Evolutionary conservation across 2,888 invertebrate species (phyloP).

Genomic region (Archips crataeganus): DNA sequence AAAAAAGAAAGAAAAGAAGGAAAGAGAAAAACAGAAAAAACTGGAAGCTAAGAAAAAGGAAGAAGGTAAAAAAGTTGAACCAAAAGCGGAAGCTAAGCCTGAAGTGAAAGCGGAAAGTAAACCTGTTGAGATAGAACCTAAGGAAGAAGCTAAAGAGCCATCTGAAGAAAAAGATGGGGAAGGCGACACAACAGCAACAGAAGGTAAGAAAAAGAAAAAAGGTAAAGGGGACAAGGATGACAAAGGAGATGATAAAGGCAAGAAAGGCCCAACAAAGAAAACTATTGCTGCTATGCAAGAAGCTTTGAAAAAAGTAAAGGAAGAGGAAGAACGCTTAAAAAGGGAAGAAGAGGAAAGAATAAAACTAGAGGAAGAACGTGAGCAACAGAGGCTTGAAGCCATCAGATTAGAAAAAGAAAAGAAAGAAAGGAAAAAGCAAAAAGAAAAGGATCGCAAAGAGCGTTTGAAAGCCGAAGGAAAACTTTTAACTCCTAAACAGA

Average conservation of each 20-base stretch:
- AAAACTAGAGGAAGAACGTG: constrained; percentile 90
- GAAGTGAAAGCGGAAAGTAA: constrained; percentile 59
- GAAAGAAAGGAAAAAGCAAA: constrained; percentile 95
- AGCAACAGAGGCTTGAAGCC: constrained; percentile 90
- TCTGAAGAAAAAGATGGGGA: constrained; percentile 71
- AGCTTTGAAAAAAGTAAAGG: constrained; percentile 93
- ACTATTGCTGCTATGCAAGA: constrained; percentile 97
- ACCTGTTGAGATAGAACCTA: constrained; percentile 56
- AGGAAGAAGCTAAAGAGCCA: constrained; percentile 74
- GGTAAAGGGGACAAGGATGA: constrained; percentile 74
- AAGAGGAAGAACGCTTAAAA: constrained; percentile 92
- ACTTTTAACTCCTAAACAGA: constrained; percentile 96
- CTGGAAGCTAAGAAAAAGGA: constrained; percentile 88
- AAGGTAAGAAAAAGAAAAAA: constrained; percentile 77
- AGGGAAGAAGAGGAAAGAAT: constrained; percentile 93
- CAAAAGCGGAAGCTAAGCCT: constrained; percentile 53
- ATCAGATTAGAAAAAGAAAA: constrained; percentile 93
- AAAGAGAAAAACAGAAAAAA: constrained; percentile 91
- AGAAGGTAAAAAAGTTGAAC: constrained; percentile 68
- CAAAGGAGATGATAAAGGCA: constrained; percentile 84
- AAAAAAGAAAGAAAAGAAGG: constrained; percentile 96
- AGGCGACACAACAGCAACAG: constrained; percentile 64
- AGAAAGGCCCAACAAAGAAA: constrained; percentile 92
- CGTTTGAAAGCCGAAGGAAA: constrained; percentile 98
- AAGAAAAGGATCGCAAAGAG: constrained; percentile 96